Conservation (phyloP, 2,113 vertebrate genomes). For the Psilopsiagon aymara region DNA sequence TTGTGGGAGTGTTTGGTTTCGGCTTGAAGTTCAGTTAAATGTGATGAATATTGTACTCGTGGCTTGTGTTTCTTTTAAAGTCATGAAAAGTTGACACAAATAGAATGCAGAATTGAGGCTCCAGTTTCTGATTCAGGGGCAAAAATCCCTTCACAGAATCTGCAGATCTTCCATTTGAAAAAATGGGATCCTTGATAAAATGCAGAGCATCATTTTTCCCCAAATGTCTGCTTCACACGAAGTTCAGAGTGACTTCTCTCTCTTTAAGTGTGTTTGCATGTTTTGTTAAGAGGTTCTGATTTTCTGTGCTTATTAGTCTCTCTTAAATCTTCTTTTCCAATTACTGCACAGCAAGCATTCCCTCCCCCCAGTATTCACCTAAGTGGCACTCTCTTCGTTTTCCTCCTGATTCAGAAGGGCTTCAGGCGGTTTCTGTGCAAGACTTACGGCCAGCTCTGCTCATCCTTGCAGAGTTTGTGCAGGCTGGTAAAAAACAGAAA, state of each 20-base stretch:
- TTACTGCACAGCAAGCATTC: not conserved
- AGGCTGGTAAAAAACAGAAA: not conserved
- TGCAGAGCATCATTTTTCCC: not conserved
- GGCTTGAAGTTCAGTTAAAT: not conserved
- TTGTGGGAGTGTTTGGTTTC: not conserved
- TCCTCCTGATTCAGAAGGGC: not conserved
- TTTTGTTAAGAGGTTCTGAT: not conserved
- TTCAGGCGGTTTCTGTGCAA: not conserved
- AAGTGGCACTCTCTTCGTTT: not conserved
- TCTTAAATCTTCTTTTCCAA: not conserved
- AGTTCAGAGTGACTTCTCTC: not conserved
- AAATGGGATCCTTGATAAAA: not conserved
- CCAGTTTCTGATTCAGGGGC: not conserved
- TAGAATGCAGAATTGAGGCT: accelerated
- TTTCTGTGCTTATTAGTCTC: not conserved
- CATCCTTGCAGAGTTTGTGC: not conserved
- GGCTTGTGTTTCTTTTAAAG: not conserved
- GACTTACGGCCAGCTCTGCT: not conserved
- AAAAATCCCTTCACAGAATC: not conserved
- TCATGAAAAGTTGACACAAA: not conserved
- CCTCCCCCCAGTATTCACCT: not conserved
- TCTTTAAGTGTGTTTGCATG: not conserved
- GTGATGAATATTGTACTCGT: not conserved
- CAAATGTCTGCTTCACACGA: not conserved
- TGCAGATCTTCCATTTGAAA: not conserved